These are phyloP conservation scores for Oriolus oriolus DNA, from an alignment of 2,113 vertebrate genomes.

Conservation along the genomic window DNA sequence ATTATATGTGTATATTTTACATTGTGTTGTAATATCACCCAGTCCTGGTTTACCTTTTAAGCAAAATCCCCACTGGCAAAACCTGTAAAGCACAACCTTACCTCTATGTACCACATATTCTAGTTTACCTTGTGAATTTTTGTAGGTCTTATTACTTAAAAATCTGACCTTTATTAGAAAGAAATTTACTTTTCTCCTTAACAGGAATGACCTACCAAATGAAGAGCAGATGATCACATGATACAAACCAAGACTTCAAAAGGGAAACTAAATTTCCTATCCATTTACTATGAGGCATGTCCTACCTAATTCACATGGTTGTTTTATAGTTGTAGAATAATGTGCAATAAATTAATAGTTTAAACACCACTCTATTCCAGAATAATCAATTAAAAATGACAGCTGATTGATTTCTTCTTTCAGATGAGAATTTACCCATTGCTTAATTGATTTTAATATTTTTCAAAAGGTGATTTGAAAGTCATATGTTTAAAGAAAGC, in stretches of 20 bases:
- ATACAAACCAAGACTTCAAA: conserved; percentile 18
- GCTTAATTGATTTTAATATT: conserved; percentile 70
- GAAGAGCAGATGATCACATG: conserved; percentile 22
- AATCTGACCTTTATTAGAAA: conserved; percentile 24
- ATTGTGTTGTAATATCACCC: background rate
- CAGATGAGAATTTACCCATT: conserved; percentile 64
- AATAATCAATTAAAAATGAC: conserved; percentile 72
- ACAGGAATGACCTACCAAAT: conserved; percentile 24
- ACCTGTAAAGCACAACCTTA: background rate
- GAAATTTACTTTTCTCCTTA: background rate
- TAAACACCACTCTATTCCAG: conserved; percentile 59
- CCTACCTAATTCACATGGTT: conserved; percentile 51
- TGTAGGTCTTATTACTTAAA: background rate
- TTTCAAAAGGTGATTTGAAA: conserved; percentile 67
- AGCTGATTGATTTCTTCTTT: conserved; percentile 69
- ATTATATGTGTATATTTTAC: background rate
- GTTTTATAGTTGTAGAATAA: conserved; percentile 66
- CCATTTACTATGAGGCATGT: conserved; percentile 23
- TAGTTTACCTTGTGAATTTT: background rate
- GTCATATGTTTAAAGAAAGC: conserved; percentile 48
- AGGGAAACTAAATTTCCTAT: conserved; percentile 28
- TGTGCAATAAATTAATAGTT: conserved; percentile 70
- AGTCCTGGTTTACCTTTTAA: background rate
- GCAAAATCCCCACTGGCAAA: background rate
- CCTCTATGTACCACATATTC: background rate